These are phyloP conservation scores for Dendrocincla fuliginosa DNA, from an alignment of 2,797 vertebrate species.

Conservation along the genomic window DNA sequence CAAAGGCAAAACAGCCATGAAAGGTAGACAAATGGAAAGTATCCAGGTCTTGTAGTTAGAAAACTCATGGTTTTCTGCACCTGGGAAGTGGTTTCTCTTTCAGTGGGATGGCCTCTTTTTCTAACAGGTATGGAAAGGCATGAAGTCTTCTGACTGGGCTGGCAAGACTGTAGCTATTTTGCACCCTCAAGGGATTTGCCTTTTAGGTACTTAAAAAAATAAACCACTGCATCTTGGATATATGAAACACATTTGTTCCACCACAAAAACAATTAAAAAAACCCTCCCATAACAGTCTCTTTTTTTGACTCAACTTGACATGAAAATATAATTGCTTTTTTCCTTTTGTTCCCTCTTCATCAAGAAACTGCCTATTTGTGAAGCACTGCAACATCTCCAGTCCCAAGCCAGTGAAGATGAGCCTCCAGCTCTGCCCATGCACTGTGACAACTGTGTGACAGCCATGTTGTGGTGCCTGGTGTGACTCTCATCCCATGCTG, in stretches of 20 bases:
- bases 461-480: fast-evolving
- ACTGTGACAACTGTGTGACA: fast-evolving
- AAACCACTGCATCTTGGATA: not conserved
- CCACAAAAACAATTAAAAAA: not conserved
- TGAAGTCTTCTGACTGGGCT: not conserved
- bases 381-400: not conserved
- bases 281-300: not conserved
- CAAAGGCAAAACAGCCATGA: not conserved
- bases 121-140: not conserved
- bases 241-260: not conserved
- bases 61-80: not conserved
- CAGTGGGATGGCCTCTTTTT: not conserved
- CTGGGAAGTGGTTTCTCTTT: not conserved
- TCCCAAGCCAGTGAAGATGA: not conserved
- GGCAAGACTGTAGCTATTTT: not conserved
- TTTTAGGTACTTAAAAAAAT: not conserved
- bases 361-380: not conserved
- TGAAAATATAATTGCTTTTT: not conserved
- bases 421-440: not conserved
- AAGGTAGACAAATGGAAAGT: not conserved
- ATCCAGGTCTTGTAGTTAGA: not conserved
- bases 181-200: not conserved
- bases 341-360: not conserved
- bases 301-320: not conserved
- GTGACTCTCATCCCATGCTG: fast-evolving